Base-by-base conservation (phyloP, 2,797 vertebrate species). In the Loris lydekkerianus region DNA sequence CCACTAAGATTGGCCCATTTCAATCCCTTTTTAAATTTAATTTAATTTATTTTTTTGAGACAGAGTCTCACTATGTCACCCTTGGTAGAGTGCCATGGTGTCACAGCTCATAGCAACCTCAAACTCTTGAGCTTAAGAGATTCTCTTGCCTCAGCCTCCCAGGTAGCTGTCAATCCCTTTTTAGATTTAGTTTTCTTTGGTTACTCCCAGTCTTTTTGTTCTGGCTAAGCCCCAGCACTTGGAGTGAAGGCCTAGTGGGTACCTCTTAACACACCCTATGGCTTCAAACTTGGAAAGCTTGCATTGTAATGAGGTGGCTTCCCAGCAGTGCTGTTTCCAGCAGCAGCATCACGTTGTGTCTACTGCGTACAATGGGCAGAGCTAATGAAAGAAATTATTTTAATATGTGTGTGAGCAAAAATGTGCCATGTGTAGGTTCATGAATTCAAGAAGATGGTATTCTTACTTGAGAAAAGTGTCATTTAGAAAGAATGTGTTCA, bases 171-270 rank as follows among this genome's bases (percentile, higher is more conserved):
- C 37, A 63, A 25, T 80, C 43, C 58, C 65, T 80, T 29, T 81
- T 78, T 82, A 43, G 29, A 31, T 93, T 96, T 78, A 80, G 60
- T 34, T 95, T 88, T 67, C 60, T 87, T 70, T 58, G 27, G 11
- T 49, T 46, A 82, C 56, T 83, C 93, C 56, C 67, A 70, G 43
- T 58, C 34, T 21, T 89, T 29, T 82, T 15, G 58, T 75, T n/a
- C 46, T 86, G 34, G 73, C 56, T 93, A 61, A 78, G 31, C 21
- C 37, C 72, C 49, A 83, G 27, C 65, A 40, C 6, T 1, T 78
- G 49, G 73, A 91, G 53, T 76, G 65, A 58, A 91, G 70, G 34
- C n/a, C 40, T 40, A 15, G 29, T 65, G 43, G 76, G 40, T 53
- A 27, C 75, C 72, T 53, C 43, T 70, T n/a, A 77, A 53, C 29